Evolutionary conservation across 2,888 invertebrate genomes (phyloP), one percentile per base, ranked within the genome.

Genomic region (Aleiodes leptofemur): DNA sequence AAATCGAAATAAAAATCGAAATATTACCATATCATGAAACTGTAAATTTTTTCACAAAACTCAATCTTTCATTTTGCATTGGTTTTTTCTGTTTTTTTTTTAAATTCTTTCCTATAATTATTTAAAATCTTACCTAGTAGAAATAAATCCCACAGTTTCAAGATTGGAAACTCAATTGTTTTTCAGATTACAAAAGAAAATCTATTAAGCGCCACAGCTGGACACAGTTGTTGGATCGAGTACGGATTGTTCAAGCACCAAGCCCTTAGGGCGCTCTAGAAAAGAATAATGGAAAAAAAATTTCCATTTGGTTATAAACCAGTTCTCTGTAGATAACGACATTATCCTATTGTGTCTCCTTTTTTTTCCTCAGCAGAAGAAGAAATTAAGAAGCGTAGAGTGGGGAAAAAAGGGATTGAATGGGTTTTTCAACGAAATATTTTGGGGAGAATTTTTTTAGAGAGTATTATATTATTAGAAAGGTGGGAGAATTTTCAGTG

Each of bases 241-340:
- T 87, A 87, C 86, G 86, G 86, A 86, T 84, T 84, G 84, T 83
- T 84, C 83, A 84, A 86, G 85, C 85, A 86, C 87, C 88, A 80
- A 87, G 87, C 89, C 88, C 87, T 83, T 80, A 87, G 87, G 89
- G 88, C 83, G 82, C 83, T 87, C 88, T 89, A 81, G 73, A 85
- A 83, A 85, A 79, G 81, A 72, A 81, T 80, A 83, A 79, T 80
- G 75, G 80, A 75, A 55, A 2, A 2, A 73, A 71, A 51, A 48
- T 55, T 57, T 31, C 29, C 14, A 43, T 43, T 43, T 43, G 43
- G 43, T 43, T 43, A 43, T 43, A 43, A 43, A 43, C 43, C 43
- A 43, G 43, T 43, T 43, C 9, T 7, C 9, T 7, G 11, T 43
- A 9, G 43, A 43, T 43, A 43, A 43, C 43, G 43, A 43, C 9